phyloP scores from a whole-genome alignment of 2,888 invertebrate species.

The Drosophila flavopinicola region DNA sequence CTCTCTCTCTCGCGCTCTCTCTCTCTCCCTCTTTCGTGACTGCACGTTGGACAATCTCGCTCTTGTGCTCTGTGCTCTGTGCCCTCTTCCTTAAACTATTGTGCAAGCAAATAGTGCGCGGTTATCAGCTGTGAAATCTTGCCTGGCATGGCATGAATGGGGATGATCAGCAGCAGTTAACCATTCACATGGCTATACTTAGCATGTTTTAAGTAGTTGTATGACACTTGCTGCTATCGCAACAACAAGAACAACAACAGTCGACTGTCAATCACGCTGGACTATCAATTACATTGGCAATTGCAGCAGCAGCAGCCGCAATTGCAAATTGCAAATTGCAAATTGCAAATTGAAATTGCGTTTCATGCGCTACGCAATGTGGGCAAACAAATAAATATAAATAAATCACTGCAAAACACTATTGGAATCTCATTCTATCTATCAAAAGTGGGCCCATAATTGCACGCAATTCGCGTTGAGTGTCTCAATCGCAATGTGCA shows the following conservation, averaged over 20 bases:
- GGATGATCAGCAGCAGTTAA: conserved; percentile 6
- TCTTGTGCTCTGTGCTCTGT: not conserved
- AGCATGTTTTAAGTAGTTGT: not conserved
- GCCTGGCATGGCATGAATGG: conserved; percentile 11
- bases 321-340: conserved; percentile 48
- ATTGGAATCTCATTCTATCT: conserved; percentile 34
- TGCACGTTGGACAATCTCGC: conserved; percentile 38
- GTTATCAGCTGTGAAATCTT: conserved; percentile 27
- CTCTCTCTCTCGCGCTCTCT: not conserved
- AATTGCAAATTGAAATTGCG: conserved; percentile 53
- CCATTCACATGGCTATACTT: not conserved
- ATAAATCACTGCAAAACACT: conserved; percentile 61
- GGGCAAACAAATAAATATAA: conserved; percentile 59
- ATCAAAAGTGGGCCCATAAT: conserved; percentile 48
- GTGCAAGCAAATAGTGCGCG: conserved; percentile 26
- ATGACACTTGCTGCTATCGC: conserved; percentile 10
- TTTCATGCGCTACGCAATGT: conserved; percentile 55
- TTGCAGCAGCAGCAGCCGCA: conserved; percentile 38
- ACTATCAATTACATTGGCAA: conserved; percentile 57
- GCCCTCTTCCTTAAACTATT: conserved; percentile 12
- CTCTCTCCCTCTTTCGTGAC: not conserved
- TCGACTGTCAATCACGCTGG: not conserved
- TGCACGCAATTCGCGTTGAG: conserved; percentile 63
- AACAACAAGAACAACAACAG: not conserved
- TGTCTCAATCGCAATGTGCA: conserved; percentile 58